phyloP scores from a whole-genome alignment of 2,113 vertebrate species.

The Petromus typicus region DNA sequence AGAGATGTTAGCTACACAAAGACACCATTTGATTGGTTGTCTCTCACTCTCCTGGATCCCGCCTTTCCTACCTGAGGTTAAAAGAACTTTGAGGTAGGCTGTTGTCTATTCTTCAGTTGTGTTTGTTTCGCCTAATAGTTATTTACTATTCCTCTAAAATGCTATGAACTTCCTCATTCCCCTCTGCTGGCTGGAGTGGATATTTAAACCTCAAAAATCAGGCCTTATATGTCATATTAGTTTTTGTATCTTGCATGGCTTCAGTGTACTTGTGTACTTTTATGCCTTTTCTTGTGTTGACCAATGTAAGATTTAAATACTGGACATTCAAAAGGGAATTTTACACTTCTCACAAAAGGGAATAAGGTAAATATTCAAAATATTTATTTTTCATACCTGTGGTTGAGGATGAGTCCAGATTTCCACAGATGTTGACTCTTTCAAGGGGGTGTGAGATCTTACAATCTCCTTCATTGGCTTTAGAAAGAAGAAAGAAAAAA shows the following conservation, averaged over 20 bases:
- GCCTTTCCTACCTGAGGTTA: background rate
- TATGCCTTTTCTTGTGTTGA: background rate
- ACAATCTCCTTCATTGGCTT: conserved; percentile 56
- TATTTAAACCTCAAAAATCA: background rate
- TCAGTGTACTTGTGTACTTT: background rate
- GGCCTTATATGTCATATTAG: background rate
- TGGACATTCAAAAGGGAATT: background rate
- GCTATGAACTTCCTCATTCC: too few species aligned
- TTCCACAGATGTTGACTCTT: conserved; percentile 59
- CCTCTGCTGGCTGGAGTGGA: background rate
- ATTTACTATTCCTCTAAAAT: background rate
- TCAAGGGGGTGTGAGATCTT: conserved; percentile 35
- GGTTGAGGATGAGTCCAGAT: conserved; percentile 63
- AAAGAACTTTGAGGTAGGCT: background rate
- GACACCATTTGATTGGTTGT: too few species aligned
- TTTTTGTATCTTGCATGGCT: background rate
- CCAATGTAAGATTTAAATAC: background rate
- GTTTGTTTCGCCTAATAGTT: background rate
- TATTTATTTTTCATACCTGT: conserved; percentile 53
- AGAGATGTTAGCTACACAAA: too few species aligned
- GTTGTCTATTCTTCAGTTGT: background rate
- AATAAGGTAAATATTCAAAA: background rate
- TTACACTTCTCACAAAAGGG: background rate
- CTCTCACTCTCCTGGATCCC: background rate
- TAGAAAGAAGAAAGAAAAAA: background rate